Conservation (phyloP, 2,888 invertebrate genomes). For the Ornithoptera alexandrae region DNA sequence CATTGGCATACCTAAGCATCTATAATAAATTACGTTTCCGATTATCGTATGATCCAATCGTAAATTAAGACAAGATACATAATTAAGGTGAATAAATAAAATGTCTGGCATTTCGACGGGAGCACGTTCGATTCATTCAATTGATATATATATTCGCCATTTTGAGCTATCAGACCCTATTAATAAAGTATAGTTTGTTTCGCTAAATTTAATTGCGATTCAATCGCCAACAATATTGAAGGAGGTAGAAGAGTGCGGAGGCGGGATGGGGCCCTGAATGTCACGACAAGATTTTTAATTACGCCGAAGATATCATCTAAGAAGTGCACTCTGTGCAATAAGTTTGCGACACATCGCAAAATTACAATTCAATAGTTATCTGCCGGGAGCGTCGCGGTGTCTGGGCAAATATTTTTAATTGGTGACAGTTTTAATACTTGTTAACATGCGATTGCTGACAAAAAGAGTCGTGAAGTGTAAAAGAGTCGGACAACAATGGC, state of each 20-base stretch:
- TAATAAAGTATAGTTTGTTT: constrained; percentile 78
- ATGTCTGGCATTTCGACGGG: constrained; percentile 80
- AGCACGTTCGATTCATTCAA: constrained; percentile 75
- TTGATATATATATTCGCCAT: constrained; percentile 60
- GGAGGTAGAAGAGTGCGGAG: constrained; percentile 71
- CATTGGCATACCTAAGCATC: constrained; percentile 75
- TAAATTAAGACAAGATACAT: constrained; percentile 81
- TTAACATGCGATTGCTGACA: constrained; percentile 45
- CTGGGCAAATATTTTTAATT: constrained; percentile 53
- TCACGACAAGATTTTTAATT: constrained; percentile 81
- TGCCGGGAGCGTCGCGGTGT: constrained; percentile 42
- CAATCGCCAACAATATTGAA: constrained; percentile 78
- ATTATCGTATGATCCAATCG: constrained; percentile 81
- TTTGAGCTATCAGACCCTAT: constrained; percentile 75
- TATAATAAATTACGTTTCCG: constrained; percentile 76
- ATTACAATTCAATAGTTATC: constrained; percentile 76
- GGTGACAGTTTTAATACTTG: constrained; percentile 55
- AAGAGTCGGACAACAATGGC: constrained; percentile 16
- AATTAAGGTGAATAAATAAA: constrained; percentile 81
- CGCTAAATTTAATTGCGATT: constrained; percentile 78
- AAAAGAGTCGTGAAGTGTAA: constrained; percentile 27
- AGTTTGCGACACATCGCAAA: constrained; percentile 63
- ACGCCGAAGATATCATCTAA: constrained; percentile 78
- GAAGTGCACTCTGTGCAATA: constrained; percentile 66
- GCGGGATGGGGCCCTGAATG: constrained; percentile 76